A percentile compares a stretch with the other conserved stretches of the same genome.
These are phyloP conservation scores for Spea hammondii DNA, from an alignment of 2,797 vertebrate genomes.

Conservation along the genomic window DNA sequence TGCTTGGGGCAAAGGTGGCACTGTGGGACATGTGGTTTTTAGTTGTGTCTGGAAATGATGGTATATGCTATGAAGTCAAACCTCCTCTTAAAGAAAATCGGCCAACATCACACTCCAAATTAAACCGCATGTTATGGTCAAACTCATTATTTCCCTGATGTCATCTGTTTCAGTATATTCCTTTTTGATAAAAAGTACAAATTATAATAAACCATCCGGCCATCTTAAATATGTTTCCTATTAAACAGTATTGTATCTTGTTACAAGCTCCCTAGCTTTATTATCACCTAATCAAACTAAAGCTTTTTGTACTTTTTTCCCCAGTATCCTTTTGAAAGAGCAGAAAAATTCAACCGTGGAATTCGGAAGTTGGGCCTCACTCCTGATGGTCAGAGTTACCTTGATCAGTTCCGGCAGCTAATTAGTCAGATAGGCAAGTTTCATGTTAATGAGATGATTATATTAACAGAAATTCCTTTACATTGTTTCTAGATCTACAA, in stretches of 20 bases:
- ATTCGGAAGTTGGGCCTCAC: conserved; percentile 96
- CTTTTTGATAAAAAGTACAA: too few relatives aligned
- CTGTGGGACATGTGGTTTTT: too few relatives aligned
- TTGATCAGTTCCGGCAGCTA: conserved; percentile 97
- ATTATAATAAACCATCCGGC: too few relatives aligned
- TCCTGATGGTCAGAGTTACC: conserved; percentile 95
- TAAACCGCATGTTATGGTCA: too few relatives aligned
- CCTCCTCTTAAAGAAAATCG: too few relatives aligned
- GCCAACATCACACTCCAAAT: too few relatives aligned
- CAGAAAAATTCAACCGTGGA: conserved; percentile 97
- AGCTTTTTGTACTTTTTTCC: conserved; percentile 51
- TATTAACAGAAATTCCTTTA: neutral
- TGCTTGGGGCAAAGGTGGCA: too few relatives aligned
- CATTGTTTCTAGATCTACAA: neutral
- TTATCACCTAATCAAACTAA: neutral
- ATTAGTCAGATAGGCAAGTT: conserved; percentile 95
- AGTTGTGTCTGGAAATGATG: too few relatives aligned
- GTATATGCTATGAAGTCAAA: too few relatives aligned
- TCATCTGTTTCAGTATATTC: too few relatives aligned
- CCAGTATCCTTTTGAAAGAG: conserved; percentile 96
- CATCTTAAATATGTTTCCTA: neutral
- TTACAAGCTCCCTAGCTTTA: neutral
- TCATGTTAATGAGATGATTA: too few relatives aligned
- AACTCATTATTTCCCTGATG: too few relatives aligned
- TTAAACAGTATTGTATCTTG: neutral